Percentiles rank a stretch among this genome's conserved stretches.
These are phyloP conservation scores for Pteria penguin DNA, from an alignment of 2,888 invertebrate species.

Conservation along the genomic window DNA sequence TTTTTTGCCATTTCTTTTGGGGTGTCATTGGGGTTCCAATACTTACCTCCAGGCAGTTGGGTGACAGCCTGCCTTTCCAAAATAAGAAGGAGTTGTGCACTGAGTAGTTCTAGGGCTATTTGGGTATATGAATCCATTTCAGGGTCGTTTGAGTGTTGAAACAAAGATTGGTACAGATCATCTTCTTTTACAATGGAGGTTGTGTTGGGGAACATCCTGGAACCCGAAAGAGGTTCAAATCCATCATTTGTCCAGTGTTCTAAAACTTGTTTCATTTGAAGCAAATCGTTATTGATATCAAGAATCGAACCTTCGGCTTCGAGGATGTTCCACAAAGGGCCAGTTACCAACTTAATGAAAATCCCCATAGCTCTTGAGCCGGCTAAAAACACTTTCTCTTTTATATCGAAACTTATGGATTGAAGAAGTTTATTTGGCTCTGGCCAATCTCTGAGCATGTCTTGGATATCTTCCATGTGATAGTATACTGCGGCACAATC, in stretches of 20 bases:
- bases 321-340: constrained; percentile 29
- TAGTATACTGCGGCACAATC: constrained; percentile 25
- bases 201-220: background rate
- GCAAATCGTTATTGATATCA: constrained; percentile 21
- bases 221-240: background rate
- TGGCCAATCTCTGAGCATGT: constrained; percentile 23
- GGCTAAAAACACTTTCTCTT: constrained; percentile 32
- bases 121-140: constrained; percentile 32
- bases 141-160: constrained; percentile 1
- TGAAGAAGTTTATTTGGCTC: constrained; percentile 33
- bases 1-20: background rate
- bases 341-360: constrained; percentile 22
- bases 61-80: constrained; percentile 40
- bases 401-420: constrained; percentile 31
- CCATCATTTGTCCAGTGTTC: constrained; percentile 3
- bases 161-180: constrained; percentile 15
- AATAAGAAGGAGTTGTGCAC: constrained; percentile 21
- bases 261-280: constrained; percentile 20
- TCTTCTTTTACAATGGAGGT: background rate
- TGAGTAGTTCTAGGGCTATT: constrained; percentile 27
- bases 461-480: constrained; percentile 33
- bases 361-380: constrained; percentile 35
- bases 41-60: constrained; percentile 45
- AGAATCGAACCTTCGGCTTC: constrained; percentile 41
- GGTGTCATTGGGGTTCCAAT: constrained; percentile 7